Conservation (phyloP, 2,113 vertebrate species). For the Lutjanus erythropterus region DNA sequence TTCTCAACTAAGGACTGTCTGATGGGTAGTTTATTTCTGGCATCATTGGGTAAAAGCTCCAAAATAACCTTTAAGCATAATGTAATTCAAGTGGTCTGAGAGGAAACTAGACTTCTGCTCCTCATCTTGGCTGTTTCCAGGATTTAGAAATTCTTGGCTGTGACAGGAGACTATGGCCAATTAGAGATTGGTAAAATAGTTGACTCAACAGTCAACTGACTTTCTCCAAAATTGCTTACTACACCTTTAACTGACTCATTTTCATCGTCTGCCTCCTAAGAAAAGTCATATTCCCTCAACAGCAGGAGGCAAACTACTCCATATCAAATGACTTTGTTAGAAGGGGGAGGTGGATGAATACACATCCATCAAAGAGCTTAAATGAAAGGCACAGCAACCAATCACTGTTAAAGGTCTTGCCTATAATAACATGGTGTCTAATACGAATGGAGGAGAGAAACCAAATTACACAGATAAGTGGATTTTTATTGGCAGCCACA, state of each 20-base stretch:
- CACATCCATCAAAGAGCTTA: constrained; percentile 42
- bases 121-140: too few relatives aligned
- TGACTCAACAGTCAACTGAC: too few relatives aligned
- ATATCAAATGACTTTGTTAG: constrained; percentile 44
- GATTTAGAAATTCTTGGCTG: too few relatives aligned
- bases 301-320: background rate
- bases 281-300: constrained; percentile 17
- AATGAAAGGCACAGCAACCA: constrained; percentile 45
- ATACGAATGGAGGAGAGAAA: constrained; percentile 18
- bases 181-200: too few relatives aligned
- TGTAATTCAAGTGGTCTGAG: too few relatives aligned
- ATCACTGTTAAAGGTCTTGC: constrained; percentile 52
- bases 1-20: background rate
- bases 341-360: constrained; percentile 37
- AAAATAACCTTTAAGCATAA: too few relatives aligned
- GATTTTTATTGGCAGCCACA: constrained; percentile 34
- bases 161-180: too few relatives aligned
- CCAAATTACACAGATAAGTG: constrained; percentile 36
- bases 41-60: too few relatives aligned
- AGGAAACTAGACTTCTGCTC: too few relatives aligned
- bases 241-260: constrained; percentile 2
- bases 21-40: too few relatives aligned
- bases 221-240: too few relatives aligned
- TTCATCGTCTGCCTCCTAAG: background rate
- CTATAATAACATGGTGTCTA: constrained; percentile 31